Conservation (phyloP, 2,113 vertebrate species). For the Brachyhypopomus gauderio region DNA sequence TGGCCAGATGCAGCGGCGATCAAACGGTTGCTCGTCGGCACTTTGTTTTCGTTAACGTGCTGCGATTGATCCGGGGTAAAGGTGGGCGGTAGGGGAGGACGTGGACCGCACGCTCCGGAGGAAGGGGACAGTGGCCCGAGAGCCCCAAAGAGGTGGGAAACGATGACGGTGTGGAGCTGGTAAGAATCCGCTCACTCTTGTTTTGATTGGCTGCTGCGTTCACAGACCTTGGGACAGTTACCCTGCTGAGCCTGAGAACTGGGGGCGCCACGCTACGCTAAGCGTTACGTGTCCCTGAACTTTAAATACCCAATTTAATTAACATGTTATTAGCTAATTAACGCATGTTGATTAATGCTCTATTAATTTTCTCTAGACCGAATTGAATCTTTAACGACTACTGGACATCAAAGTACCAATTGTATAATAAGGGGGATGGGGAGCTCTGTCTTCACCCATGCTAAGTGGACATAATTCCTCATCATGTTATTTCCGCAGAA, state of each 20-base stretch:
- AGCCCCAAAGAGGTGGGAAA: background rate
- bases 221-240: slow-evolving; percentile 16
- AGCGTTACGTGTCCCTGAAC: slow-evolving; percentile 69
- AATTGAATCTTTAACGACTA: slow-evolving; percentile 67
- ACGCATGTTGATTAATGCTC: slow-evolving; percentile 75
- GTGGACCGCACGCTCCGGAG: slow-evolving; percentile 31
- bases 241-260: slow-evolving; percentile 25
- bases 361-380: slow-evolving; percentile 73
- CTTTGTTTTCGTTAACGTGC: slow-evolving; percentile 45
- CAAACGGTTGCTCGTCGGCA: slow-evolving; percentile 53
- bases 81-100: slow-evolving; percentile 17
- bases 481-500: slow-evolving; percentile 9
- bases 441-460: slow-evolving; percentile 55
- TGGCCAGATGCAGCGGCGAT: slow-evolving; percentile 68
- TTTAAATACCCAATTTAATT: slow-evolving; percentile 77
- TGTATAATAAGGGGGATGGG: slow-evolving; percentile 67
- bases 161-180: background rate
- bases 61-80: slow-evolving; percentile 43
- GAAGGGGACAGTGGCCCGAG: background rate
- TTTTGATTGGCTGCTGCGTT: background rate
- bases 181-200: background rate
- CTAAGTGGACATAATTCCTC: slow-evolving; percentile 30
- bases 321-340: slow-evolving; percentile 79
- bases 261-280: slow-evolving; percentile 59
- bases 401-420: slow-evolving; percentile 68